A percentile compares a stretch with the other conserved stretches of the same genome.
These are phyloP conservation scores for Zygothrica quintamaculata DNA, from an alignment of 2,888 invertebrate species.

Conservation along the genomic window DNA sequence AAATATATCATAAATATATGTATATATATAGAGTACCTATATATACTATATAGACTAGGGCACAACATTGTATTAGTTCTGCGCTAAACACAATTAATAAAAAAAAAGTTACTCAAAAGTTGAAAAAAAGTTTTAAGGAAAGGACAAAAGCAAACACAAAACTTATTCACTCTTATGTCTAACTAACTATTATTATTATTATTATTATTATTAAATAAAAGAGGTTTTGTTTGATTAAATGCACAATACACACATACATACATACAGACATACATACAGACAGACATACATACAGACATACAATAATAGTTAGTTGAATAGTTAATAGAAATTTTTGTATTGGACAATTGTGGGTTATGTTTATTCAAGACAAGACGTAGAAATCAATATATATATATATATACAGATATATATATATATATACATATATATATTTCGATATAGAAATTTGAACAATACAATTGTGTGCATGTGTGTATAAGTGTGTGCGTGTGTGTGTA, in stretches of 20 bases:
- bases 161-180: too few relatives aligned
- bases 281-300: slow-evolving; percentile 17
- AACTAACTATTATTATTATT: too few relatives aligned
- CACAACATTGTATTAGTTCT: background rate
- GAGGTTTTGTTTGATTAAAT: too few relatives aligned
- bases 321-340: slow-evolving; percentile 2
- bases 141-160: background rate
- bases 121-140: too few relatives aligned
- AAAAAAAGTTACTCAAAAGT: background rate
- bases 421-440: too few relatives aligned
- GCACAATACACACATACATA: slow-evolving; percentile 35
- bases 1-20: background rate
- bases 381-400: slow-evolving; percentile 67
- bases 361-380: slow-evolving; percentile 71
- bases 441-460: slow-evolving; percentile 44
- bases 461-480: slow-evolving; percentile 9
- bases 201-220: too few relatives aligned
- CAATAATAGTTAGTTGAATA: slow-evolving; percentile 9
- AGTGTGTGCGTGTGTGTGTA: slow-evolving; percentile 11
- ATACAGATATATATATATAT: too few relatives aligned
- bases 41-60: too few relatives aligned
- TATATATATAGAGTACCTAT: background rate
- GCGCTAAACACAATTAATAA: background rate
- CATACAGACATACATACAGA: slow-evolving; percentile 36
- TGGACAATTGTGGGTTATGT: slow-evolving; percentile 11